A percentile compares a stretch with the other conserved stretches of the same genome.
phyloP scores from a whole-genome alignment of 2,797 vertebrate species.

The Pseudochirops corinnae region DNA sequence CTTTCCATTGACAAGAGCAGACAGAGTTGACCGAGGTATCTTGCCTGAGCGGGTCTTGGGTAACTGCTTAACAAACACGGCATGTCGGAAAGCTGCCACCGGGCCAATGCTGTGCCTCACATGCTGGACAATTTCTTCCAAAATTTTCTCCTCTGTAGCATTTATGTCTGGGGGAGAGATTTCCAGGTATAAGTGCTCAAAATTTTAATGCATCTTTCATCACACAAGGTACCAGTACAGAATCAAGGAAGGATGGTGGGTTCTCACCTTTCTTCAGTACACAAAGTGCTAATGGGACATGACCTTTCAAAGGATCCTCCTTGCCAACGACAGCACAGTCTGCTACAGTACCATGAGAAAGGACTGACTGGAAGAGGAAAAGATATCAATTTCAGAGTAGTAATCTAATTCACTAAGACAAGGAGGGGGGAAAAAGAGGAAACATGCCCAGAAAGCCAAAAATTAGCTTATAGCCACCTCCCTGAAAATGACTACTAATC shows the following conservation, averaged over 20 bases:
- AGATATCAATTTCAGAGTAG: slow-evolving; percentile 17
- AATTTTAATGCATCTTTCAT: not conserved
- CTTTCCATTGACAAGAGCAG: slow-evolving; percentile 92
- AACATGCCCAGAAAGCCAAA: not conserved
- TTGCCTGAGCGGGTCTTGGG: slow-evolving; percentile 98
- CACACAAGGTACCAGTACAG: not conserved
- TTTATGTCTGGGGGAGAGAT: slow-evolving; percentile 86
- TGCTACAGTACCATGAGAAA: slow-evolving; percentile 90
- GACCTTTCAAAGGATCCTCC: slow-evolving; percentile 94
- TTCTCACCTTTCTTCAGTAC: slow-evolving; percentile 92
- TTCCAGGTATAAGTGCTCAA: slow-evolving; percentile 23
- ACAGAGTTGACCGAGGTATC: slow-evolving; percentile 93
- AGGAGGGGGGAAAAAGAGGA: not conserved
- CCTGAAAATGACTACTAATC: slow-evolving; percentile 7
- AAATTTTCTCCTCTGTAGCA: slow-evolving; percentile 83
- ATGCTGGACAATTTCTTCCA: slow-evolving; percentile 88
- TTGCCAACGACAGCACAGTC: slow-evolving; percentile 96
- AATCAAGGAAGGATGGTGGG: not conserved
- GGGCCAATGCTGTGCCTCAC: slow-evolving; percentile 94
- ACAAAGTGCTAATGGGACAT: slow-evolving; percentile 94
- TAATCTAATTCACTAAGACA: not conserved
- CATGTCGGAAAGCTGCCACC: slow-evolving; percentile 93
- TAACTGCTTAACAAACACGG: slow-evolving; percentile 90
- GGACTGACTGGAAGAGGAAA: slow-evolving; percentile 87
- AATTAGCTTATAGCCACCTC: not conserved